Percentiles rank a stretch among this genome's conserved stretches.
Evolutionary conservation across 2,888 invertebrate genomes (phyloP).

Genomic region (Geophilus truncorum): DNA sequence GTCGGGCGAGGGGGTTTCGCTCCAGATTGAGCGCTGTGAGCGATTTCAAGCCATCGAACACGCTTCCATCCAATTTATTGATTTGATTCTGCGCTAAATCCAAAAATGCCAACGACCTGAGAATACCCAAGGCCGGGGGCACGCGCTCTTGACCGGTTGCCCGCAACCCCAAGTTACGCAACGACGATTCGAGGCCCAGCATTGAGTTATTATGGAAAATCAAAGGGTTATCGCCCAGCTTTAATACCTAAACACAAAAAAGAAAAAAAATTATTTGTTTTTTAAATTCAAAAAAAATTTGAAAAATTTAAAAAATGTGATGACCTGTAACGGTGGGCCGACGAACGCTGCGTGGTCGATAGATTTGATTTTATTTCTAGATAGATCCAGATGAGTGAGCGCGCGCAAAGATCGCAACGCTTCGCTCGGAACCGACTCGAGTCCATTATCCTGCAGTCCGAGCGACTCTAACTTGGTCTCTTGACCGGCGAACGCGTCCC

Average conservation of each 20-base stretch:
- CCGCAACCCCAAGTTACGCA: constrained; percentile 85
- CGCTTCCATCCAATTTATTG: constrained; percentile 57
- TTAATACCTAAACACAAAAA: constrained; percentile 45
- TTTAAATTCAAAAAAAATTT: too few species aligned
- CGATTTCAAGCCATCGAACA: constrained; percentile 61
- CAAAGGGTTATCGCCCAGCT: constrained; percentile 81
- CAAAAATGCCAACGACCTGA: constrained; percentile 75
- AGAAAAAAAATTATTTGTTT: neutral
- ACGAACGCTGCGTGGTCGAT: constrained; percentile 72
- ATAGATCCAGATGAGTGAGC: constrained; percentile 74
- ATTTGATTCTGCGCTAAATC: constrained; percentile 86
- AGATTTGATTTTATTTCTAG: constrained; percentile 68
- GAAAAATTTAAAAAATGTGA: neutral
- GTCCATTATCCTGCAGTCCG: constrained; percentile 59
- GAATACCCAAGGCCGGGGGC: constrained; percentile 70
- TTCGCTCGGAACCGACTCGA: constrained; percentile 69
- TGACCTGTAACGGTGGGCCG: constrained; percentile 53
- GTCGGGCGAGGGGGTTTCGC: constrained; percentile 73
- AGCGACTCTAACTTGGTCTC: constrained; percentile 72
- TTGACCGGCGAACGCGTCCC: constrained; percentile 58
- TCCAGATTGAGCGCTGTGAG: constrained; percentile 83
- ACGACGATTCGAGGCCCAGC: constrained; percentile 68
- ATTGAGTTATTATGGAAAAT: constrained; percentile 66
- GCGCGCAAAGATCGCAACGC: constrained; percentile 64
- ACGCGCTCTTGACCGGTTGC: constrained; percentile 74